These are phyloP conservation scores for Diuraphis noxia DNA, from an alignment of 1,140 invertebrate species.

Conservation along the genomic window DNA sequence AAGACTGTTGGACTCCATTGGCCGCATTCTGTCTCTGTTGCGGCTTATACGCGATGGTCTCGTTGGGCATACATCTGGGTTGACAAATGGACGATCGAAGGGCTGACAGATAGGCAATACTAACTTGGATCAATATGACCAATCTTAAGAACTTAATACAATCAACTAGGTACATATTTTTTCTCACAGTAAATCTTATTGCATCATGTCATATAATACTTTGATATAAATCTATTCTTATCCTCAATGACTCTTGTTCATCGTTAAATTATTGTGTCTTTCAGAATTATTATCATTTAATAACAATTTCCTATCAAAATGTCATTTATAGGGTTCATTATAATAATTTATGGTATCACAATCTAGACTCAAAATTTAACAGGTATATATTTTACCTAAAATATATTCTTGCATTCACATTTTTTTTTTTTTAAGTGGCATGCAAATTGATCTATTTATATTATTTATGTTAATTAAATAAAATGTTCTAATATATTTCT, in stretches of 20 bases:
- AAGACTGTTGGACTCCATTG: neutral
- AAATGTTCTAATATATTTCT: neutral
- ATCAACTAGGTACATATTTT: neutral
- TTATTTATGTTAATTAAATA: neutral
- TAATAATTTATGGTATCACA: neutral
- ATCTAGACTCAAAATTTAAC: neutral
- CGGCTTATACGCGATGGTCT: neutral
- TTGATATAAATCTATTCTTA: no score
- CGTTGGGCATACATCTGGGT: no score
- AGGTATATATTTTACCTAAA: neutral
- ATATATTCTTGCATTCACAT: neutral
- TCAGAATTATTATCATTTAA: neutral
- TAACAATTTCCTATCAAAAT: neutral
- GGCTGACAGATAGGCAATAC: neutral
- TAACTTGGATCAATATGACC: neutral
- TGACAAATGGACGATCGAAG: neutral
- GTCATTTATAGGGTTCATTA: neutral
- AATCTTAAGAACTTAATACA: neutral
- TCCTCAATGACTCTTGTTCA: neutral
- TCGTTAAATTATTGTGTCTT: neutral
- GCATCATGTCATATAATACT: neutral
- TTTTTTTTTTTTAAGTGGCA: no score
- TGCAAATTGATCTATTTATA: no score
- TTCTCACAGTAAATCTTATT: neutral
- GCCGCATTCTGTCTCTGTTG: neutral